phyloP scores from a whole-genome alignment of 2,888 invertebrate species.

The Antitype chi region DNA sequence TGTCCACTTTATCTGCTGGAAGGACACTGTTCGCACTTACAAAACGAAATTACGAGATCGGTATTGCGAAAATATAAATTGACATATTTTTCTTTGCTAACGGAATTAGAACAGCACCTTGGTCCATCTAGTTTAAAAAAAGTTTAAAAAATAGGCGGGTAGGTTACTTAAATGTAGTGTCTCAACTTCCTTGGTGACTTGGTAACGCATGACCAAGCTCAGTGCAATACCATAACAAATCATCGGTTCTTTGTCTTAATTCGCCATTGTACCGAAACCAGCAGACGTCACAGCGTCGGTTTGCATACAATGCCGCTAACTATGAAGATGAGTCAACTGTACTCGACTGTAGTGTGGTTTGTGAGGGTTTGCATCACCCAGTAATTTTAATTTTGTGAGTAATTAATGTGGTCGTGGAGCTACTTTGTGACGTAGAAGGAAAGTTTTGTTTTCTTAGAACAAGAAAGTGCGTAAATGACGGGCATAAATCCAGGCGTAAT shows the following conservation, averaged over 20 bases:
- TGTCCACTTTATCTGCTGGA: constrained; percentile 20
- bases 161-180: constrained; percentile 52
- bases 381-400: constrained; percentile 47
- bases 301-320: constrained; percentile 73
- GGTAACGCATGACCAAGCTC: constrained; percentile 64
- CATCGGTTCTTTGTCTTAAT: constrained; percentile 70
- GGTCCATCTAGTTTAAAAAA: not conserved
- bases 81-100: constrained; percentile 22
- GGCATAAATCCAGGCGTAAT: not conserved
- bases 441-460: constrained; percentile 10
- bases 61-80: constrained; percentile 1
- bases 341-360: constrained; percentile 33
- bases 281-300: constrained; percentile 63
- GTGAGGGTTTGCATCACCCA: constrained; percentile 42
- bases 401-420: constrained; percentile 29
- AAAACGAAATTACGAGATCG: constrained; percentile 10
- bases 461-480: not conserved
- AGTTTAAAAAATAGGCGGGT: constrained; percentile 22
- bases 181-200: constrained; percentile 58
- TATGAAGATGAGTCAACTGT: constrained; percentile 56
- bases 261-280: constrained; percentile 73
- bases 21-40: not conserved
- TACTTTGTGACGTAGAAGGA: constrained; percentile 17
- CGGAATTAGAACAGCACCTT: constrained; percentile 37
- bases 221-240: constrained; percentile 68